Conservation (phyloP, 2,888 invertebrate genomes). For the Lamellibrachia columna region DNA sequence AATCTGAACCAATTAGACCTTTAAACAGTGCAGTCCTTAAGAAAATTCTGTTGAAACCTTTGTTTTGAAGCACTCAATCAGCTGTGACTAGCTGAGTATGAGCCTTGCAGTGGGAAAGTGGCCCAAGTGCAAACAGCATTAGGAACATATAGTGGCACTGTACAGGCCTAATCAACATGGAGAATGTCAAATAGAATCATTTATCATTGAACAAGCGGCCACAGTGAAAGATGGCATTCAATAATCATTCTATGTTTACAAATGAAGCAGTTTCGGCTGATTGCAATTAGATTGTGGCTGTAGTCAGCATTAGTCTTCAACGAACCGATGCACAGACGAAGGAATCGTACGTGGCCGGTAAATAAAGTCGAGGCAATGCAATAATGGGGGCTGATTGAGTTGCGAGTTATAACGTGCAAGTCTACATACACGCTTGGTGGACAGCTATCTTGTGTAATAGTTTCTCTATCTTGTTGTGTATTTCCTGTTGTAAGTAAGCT, state of each 20-base stretch:
- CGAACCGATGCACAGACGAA: neutral
- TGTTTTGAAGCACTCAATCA: neutral
- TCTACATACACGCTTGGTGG: neutral
- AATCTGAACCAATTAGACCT: neutral
- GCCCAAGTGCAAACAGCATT: neutral
- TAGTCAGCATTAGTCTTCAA: neutral
- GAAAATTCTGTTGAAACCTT: neutral
- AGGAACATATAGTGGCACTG: neutral
- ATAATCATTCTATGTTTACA: conserved; percentile 12
- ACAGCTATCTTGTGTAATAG: neutral
- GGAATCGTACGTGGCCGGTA: neutral
- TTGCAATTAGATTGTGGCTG: conserved; percentile 3
- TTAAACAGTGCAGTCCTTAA: neutral
- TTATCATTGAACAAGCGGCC: neutral
- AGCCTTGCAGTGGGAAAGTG: neutral
- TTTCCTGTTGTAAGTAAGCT: neutral
- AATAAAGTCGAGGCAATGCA: conserved; percentile 16
- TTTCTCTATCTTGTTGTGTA: neutral
- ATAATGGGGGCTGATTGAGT: neutral
- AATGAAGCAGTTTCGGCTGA: neutral
- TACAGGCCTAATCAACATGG: neutral
- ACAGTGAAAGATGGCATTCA: neutral
- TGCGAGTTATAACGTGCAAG: conserved; percentile 3
- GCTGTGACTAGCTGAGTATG: neutral
- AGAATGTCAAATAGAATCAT: conserved; percentile 6